Percentiles rank a stretch among this genome's conserved stretches.
These are phyloP conservation scores for Pachyrhynchus sulphureomaculatus DNA, from an alignment of 1,140 invertebrate species.

Conservation along the genomic window DNA sequence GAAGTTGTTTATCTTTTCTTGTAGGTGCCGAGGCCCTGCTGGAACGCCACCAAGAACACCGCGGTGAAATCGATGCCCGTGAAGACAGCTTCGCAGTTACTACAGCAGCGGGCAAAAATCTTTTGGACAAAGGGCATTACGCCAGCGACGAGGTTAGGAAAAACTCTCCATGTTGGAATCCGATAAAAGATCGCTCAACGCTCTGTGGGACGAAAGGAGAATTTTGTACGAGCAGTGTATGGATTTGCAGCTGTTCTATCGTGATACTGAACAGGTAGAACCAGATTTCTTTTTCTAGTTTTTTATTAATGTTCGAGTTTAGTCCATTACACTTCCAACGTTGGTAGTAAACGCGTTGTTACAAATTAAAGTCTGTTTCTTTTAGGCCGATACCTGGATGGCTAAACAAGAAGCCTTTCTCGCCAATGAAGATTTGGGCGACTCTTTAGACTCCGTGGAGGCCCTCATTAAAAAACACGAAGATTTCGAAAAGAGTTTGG, in stretches of 20 bases:
- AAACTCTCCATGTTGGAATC: conserved; percentile 78
- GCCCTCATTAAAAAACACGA: conserved; percentile 98
- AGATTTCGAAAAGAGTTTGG: conserved; percentile 97
- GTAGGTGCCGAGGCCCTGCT: conserved; percentile 84
- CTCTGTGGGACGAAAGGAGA: conserved; percentile 93
- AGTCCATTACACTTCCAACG: no score
- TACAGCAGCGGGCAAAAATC: conserved; percentile 80
- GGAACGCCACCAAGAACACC: conserved; percentile 97
- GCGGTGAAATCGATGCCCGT: conserved; percentile 97
- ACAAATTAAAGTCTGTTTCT: no score
- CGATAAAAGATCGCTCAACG: conserved; percentile 81
- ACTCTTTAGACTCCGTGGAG: conserved; percentile 96
- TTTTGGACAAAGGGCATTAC: conserved; percentile 87
- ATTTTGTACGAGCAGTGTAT: conserved; percentile 99
- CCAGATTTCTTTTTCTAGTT: no score
- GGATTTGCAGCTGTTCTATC: conserved; percentile 97
- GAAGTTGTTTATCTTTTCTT: no score
- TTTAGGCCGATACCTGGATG: conserved; percentile 92
- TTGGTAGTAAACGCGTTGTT: no score
- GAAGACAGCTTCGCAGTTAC: conserved; percentile 92
- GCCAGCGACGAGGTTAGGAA: conserved; percentile 84
- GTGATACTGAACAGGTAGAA: conserved; percentile 84
- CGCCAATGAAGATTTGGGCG: conserved; percentile 94
- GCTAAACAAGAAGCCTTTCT: conserved; percentile 98
- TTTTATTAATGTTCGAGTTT: no score